Base-by-base conservation (phyloP, 1,140 invertebrate genomes). In the Drosophila nigromelanica region DNA sequence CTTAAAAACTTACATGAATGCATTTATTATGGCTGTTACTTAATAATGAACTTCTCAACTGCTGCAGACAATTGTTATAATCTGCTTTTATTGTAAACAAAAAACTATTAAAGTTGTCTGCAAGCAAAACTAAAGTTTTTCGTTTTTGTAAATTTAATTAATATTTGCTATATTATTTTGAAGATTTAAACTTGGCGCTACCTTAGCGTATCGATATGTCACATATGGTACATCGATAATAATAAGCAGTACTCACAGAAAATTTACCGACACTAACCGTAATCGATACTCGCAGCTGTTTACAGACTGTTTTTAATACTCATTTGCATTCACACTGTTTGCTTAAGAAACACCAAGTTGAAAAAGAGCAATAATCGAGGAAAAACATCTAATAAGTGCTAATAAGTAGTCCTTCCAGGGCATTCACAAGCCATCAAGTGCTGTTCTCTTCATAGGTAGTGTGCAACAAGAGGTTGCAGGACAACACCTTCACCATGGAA, bases 401-500 rank as follows among this genome's bases (percentile, higher is more conserved):
- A 11, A 6, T 11, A 35, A 47, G 6, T 35, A 18, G n/a, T 64
- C 3, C 10, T 56, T 12, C 2, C 5, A 10, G 35, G 14, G 18
- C 27, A 27, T 8, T 12, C 15, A 1, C 14, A 47, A 35, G 10
- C 2, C 6, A 59, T 1, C 12, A 12, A 7, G 11, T 30, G 2
- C 3, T 8, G 12, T 24, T 21, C 4, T 48, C 1, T 12, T 45
- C 21, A 12, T 51, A 39, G 8, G 2, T 5, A 52, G 14, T 12
- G 11, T n/a, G 33, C 47, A 59, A 52, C 48, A 52, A 66, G 47
- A 40, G 47, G 18, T 59, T 52, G 39, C 40, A 66, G 15, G 12
- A 35, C 18, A 30, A 37, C 6, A 68, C 27, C 27, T 27, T 27
- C 48, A 51, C 45, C 55, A 86, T 86, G 82, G 81, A 86, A 54